Evolutionary conservation across 2,888 invertebrate genomes (phyloP).

Genomic region (Drosophila barbarae): DNA sequence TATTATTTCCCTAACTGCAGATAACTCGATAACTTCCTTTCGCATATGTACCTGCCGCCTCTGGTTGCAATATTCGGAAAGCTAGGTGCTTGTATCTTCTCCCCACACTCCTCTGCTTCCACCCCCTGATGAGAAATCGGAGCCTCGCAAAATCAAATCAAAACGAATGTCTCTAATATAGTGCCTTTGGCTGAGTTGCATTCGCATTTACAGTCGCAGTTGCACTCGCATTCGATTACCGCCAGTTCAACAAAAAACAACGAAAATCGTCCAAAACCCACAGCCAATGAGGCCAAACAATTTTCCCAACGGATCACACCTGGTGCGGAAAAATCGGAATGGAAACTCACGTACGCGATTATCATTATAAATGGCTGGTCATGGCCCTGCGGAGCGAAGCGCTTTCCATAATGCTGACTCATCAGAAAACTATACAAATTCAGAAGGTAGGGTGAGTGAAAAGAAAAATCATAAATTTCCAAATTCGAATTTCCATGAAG

Average conservation of each 20-base stretch:
- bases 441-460: neutral
- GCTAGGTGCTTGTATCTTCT: conserved; percentile 29
- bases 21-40: conserved; percentile 7
- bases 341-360: conserved; percentile 22
- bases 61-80: conserved; percentile 46
- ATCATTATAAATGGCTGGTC: conserved; percentile 25
- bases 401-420: conserved; percentile 21
- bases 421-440: conserved; percentile 21
- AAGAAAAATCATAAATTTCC: conserved; percentile 10
- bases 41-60: neutral
- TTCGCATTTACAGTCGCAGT: neutral
- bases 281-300: neutral
- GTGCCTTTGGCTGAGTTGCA: conserved; percentile 36
- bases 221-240: conserved; percentile 18
- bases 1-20: neutral
- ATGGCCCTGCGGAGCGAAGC: conserved; percentile 1
- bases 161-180: conserved; percentile 58
- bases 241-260: neutral
- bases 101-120: neutral
- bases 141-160: conserved; percentile 46
- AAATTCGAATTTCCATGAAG: neutral
- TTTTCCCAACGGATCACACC: conserved; percentile 9
- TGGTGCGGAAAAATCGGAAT: conserved; percentile 5
- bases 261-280: neutral
- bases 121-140: conserved; percentile 22